A percentile compares a stretch with the other conserved stretches of the same genome.
phyloP scores from a whole-genome alignment of 2,113 vertebrate genomes.

The Siphamia tubifer region DNA sequence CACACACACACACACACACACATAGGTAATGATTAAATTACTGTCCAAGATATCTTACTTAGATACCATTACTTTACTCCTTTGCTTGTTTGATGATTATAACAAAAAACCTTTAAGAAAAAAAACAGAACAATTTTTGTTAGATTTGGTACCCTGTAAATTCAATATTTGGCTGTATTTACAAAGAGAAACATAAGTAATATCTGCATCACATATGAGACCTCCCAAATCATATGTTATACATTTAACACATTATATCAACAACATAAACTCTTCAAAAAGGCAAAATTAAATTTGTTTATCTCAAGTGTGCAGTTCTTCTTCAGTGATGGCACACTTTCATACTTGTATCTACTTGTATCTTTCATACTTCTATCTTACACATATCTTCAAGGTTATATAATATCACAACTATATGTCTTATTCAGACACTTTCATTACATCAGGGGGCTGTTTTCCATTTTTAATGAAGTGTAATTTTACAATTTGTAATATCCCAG shows the following conservation, averaged over 20 bases:
- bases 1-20: too few relatives aligned
- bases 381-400: too few relatives aligned
- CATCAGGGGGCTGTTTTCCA: too few relatives aligned
- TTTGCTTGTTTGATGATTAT: constrained; percentile 18
- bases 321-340: neutral
- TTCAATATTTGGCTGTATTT: neutral
- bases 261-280: neutral
- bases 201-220: neutral
- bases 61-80: neutral
- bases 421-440: too few relatives aligned
- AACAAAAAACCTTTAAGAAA: constrained; percentile 21
- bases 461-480: too few relatives aligned
- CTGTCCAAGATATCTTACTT: constrained; percentile 12
- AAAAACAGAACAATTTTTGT: constrained; percentile 5
- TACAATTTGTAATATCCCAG: too few relatives aligned
- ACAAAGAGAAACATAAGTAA: neutral
- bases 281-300: neutral
- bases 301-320: neutral
- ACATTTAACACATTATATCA: neutral
- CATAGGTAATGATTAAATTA: too few relatives aligned
- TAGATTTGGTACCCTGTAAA: neutral
- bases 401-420: too few relatives aligned
- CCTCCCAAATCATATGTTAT: neutral
- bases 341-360: too few relatives aligned
- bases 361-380: too few relatives aligned